phyloP scores from a whole-genome alignment of 2,888 invertebrate species.

The Rugalucina vietnamica region DNA sequence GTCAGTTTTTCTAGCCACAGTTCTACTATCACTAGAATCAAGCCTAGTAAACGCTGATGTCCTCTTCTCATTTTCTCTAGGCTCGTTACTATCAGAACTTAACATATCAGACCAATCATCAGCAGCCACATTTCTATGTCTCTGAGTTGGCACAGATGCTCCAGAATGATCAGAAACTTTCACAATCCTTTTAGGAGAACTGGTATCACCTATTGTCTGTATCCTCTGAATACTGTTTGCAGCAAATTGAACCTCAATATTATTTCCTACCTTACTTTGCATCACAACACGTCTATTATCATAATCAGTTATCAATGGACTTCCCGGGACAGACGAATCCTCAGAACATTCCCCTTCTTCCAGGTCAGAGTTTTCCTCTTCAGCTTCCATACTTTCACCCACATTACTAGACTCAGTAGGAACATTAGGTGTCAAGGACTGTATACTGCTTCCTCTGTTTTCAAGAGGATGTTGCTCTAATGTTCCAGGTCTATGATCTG shows the following conservation, averaged over 20 bases:
- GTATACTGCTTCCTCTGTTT: neutral
- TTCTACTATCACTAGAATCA: neutral
- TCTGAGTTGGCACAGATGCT: too few relatives aligned
- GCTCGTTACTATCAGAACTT: neutral
- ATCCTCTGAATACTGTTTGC: slow-evolving; percentile 9
- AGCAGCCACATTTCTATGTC: slow-evolving; percentile 21
- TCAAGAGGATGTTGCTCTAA: neutral
- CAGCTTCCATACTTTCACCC: neutral
- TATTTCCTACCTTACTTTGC: neutral
- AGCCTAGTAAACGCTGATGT: neutral
- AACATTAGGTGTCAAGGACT: neutral
- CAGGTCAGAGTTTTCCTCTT: slow-evolving; percentile 36
- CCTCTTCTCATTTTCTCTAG: slow-evolving; percentile 13
- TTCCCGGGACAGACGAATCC: slow-evolving; percentile 35
- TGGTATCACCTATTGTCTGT: slow-evolving; percentile 6
- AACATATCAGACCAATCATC: slow-evolving; percentile 51
- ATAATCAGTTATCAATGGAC: neutral
- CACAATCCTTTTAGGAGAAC: slow-evolving; percentile 39
- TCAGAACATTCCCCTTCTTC: slow-evolving; percentile 63
- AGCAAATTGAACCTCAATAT: slow-evolving; percentile 3
- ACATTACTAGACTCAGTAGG: neutral
- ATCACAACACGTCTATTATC: slow-evolving; percentile 18
- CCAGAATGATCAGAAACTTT: neutral
- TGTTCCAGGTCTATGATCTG: neutral
- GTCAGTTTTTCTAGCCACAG: neutral